These are phyloP conservation scores for Leucopternis melanops DNA, from an alignment of 2,113 vertebrate species.

Conservation along the genomic window DNA sequence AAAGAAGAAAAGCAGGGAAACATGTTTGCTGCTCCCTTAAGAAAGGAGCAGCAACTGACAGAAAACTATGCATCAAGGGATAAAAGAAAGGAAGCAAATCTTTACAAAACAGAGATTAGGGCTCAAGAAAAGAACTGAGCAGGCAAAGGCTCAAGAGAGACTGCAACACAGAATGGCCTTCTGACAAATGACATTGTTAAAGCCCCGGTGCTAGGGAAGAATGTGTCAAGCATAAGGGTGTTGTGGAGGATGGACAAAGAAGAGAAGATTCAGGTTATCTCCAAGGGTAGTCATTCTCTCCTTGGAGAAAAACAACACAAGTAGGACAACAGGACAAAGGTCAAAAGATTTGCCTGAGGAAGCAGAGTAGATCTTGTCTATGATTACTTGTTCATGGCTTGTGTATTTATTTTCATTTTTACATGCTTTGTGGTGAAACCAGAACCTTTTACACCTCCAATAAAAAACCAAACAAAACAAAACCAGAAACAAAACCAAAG, in stretches of 20 bases:
- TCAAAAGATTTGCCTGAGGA: too few species aligned
- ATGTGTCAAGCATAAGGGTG: neutral
- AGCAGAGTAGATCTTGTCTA: too few species aligned
- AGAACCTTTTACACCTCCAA: neutral
- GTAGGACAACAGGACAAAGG: neutral
- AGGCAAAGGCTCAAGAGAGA: neutral
- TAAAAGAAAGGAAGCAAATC: neutral
- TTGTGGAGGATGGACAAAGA: neutral
- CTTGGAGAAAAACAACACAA: neutral
- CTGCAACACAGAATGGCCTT: neutral
- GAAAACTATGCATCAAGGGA: neutral
- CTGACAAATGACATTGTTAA: neutral
- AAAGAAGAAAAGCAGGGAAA: neutral
- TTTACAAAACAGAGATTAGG: neutral
- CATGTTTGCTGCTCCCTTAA: neutral
- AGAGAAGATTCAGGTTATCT: neutral
- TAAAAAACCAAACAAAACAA: neutral
- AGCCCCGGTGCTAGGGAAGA: neutral
- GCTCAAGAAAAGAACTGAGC: neutral
- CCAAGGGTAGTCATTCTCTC: neutral
- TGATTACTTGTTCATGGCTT: too few species aligned
- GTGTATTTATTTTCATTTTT: neutral
- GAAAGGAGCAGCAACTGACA: neutral
- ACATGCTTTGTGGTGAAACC: neutral
- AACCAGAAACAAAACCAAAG: neutral